Percentiles rank a stretch among this genome's conserved stretches.
phyloP scores from a whole-genome alignment of 2,888 invertebrate species.

The Rotaria socialis region DNA sequence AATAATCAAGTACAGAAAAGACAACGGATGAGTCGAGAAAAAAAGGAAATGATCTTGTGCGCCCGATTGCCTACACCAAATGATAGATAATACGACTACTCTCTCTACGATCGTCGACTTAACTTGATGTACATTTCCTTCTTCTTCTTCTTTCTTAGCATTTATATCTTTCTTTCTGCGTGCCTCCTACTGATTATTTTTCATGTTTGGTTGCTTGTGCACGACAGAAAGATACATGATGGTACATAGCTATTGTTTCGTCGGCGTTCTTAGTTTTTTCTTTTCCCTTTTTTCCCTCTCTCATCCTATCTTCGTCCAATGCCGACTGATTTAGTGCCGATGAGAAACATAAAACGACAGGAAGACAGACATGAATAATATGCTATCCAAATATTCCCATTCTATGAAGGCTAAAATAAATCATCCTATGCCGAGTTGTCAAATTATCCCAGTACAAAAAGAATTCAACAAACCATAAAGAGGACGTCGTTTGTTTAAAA shows the following conservation, averaged over 20 bases:
- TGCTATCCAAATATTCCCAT: background rate
- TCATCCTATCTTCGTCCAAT: background rate
- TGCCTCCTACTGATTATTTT: background rate
- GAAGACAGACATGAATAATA: background rate
- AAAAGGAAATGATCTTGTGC: background rate
- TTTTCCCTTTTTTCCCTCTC: background rate
- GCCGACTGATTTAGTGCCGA: background rate
- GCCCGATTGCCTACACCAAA: background rate
- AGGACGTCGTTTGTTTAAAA: constrained; percentile 29
- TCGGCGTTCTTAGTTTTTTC: background rate
- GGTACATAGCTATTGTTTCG: background rate
- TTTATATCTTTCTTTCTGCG: background rate
- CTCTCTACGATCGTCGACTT: background rate
- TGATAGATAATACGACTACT: background rate
- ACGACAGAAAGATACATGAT: background rate
- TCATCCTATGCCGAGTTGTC: background rate
- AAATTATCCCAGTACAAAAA: background rate
- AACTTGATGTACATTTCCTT: constrained; percentile 10
- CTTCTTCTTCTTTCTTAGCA: background rate
- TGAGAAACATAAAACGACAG: background rate
- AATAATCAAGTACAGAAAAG: background rate
- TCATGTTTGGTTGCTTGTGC: background rate
- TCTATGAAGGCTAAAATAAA: background rate
- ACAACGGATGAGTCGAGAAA: background rate
- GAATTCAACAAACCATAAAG: constrained; percentile 6